Conservation (phyloP, 2,797 vertebrate species). For the Tragopan temminckii region DNA sequence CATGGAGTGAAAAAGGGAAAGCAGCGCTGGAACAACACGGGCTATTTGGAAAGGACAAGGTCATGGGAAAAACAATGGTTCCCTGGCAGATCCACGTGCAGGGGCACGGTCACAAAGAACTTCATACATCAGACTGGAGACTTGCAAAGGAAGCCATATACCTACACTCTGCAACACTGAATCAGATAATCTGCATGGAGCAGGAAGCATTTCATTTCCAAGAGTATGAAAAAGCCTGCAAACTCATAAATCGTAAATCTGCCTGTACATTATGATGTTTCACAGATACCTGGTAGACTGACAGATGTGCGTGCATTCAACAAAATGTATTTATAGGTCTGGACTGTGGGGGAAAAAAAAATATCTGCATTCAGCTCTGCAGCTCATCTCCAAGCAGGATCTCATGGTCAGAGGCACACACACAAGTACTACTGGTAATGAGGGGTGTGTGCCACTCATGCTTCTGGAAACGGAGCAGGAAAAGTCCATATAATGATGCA, state of each 20-base stretch:
- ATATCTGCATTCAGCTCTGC: neutral
- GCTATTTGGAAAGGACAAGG: slow-evolving; percentile 42
- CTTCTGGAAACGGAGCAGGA: slow-evolving; percentile 27
- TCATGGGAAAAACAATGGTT: neutral
- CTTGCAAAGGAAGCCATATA: neutral
- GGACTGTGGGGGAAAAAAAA: neutral
- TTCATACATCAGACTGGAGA: neutral
- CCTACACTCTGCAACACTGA: neutral
- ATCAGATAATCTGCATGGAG: neutral
- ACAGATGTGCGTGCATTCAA: neutral
- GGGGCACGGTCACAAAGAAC: neutral
- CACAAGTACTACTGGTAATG: neutral
- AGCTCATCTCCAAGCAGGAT: slow-evolving; percentile 1
- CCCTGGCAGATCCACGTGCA: neutral
- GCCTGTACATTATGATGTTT: neutral
- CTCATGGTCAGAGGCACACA: neutral
- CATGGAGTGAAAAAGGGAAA: slow-evolving; percentile 22
- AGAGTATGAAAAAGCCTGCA: neutral
- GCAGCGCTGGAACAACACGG: neutral
- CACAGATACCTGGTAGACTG: neutral
- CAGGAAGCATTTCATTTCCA: neutral
- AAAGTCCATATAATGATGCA: slow-evolving; percentile 13
- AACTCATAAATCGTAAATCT: slow-evolving; percentile 15
- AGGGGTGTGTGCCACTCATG: neutral
- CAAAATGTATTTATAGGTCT: slow-evolving; percentile 9